phyloP scores from a whole-genome alignment of 2,797 vertebrate genomes.

The Ataeniobius toweri region DNA sequence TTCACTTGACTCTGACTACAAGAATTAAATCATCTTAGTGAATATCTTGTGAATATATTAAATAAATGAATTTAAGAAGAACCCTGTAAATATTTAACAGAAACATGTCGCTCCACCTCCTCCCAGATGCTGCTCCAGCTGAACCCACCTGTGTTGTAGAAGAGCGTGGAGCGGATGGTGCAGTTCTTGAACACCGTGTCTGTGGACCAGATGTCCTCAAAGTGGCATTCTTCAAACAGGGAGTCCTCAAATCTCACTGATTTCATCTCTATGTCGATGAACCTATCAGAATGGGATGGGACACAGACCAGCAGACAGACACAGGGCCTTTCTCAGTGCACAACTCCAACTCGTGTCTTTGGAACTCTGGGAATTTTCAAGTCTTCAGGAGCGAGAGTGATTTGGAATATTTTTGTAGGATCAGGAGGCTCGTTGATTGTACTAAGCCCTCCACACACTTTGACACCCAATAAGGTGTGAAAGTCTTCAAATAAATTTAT shows the following conservation, averaged over 20 bases:
- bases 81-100: not conserved
- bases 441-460: too few relatives aligned
- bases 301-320: conserved; percentile 51
- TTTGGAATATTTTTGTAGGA: not conserved
- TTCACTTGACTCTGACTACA: too few relatives aligned
- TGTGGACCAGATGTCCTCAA: conserved; percentile 90
- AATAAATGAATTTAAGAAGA: not conserved
- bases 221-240: conserved; percentile 91
- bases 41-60: not conserved
- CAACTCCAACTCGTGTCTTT: conserved; percentile 12
- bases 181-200: conserved; percentile 94
- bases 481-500: too few relatives aligned
- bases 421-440: too few relatives aligned
- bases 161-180: conserved; percentile 87
- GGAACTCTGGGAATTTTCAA: not conserved
- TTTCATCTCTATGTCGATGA: conserved; percentile 91
- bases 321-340: conserved; percentile 34
- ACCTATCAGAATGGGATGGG: conserved; percentile 80
- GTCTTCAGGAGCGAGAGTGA: not conserved
- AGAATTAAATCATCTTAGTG: too few relatives aligned
- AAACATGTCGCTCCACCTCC: not conserved
- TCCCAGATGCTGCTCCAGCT: conserved; percentile 5
- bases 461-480: too few relatives aligned
- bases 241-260: conserved; percentile 93
- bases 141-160: conserved; percentile 90